Evolutionary conservation across 1,140 invertebrate genomes (phyloP), one percentile per base, ranked within the genome.

Genomic region (Eupristina koningsbergeri): DNA sequence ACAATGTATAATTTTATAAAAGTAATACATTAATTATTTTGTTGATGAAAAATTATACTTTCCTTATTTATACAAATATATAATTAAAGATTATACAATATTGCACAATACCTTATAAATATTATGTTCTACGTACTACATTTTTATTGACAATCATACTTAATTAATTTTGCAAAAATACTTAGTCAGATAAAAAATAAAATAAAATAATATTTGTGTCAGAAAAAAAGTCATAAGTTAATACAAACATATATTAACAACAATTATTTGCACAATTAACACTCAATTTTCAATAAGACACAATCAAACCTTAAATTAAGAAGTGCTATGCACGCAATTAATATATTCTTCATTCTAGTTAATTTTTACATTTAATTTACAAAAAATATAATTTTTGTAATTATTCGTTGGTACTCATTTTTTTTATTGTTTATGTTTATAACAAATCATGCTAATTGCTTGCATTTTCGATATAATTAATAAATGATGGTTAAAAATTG

Each of bases 61-160:
- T 71, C 41, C 53, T 47, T 74, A 80, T 61, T 74, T 74, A 83
- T 83, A 83, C 79, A 73, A 79, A 79, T 78, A 75, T 79, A 83
- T 80, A 80, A 84, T 31, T 79, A 50, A 80, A 84, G 64, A 84
- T 67, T 80, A 41, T n/a, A 75, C 58, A 74, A 22, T 75, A 76
- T 75, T 79, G 47, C 71, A 79, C 76, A 73, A 79, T 53, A 50
- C 17, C 29, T 41, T 63, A 74, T 36, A 71, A 81, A 81, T 81
- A 74, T 81, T 29, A 63, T 64, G 64, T 64, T 64, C 39, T 7
- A 75, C 74, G 41, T 64, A 75, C 73, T 61, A 77, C 41, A 83
- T 83, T 58, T 71, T 78, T 83, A 77, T 53, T 64, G 31, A 61
- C 29, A 34, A 79, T 47, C n/a, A 47, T 84, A 75, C 74, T 50